Evolutionary conservation across 2,113 vertebrate genomes (phyloP).

Genomic region (Alligator mississippiensis): DNA sequence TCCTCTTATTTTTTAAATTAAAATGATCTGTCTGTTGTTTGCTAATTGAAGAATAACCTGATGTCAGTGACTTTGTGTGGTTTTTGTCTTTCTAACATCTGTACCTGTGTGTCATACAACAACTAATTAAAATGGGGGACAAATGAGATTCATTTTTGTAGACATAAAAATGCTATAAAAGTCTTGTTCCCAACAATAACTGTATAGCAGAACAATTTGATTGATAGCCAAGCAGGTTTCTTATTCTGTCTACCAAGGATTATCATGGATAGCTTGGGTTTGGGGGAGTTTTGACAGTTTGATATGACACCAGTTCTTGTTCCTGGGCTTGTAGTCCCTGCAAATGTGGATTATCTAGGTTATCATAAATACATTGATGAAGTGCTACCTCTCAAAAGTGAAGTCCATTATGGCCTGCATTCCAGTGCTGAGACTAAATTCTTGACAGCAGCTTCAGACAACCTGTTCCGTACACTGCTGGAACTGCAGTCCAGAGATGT

Average conservation of each 20-base stretch:
- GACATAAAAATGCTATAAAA: conserved; percentile 38
- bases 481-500: conserved; percentile 83
- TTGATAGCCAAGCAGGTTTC: conserved; percentile 51
- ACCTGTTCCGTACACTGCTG: conserved; percentile 83
- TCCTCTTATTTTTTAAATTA: conserved; percentile 55
- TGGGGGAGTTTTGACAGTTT: conserved; percentile 73
- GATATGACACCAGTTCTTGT: conserved; percentile 80
- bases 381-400: conserved; percentile 80
- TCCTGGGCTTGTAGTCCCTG: conserved; percentile 77
- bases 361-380: conserved; percentile 82
- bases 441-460: conserved; percentile 81
- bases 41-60: conserved; percentile 38
- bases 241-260: conserved; percentile 34
- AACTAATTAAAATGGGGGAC: conserved; percentile 60
- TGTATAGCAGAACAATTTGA: conserved; percentile 46
- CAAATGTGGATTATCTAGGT: conserved; percentile 68
- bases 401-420: conserved; percentile 77
- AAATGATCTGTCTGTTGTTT: conserved; percentile 43
- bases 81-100: conserved; percentile 2
- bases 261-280: conserved; percentile 23
- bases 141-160: conserved; percentile 30
- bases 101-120: conserved; percentile 18
- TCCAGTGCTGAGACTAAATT: conserved; percentile 83
- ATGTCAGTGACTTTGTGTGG: background rate
- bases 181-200: conserved; percentile 33